Percentiles rank a stretch among this genome's conserved stretches.
These are phyloP conservation scores for Agrilus planipennis DNA, from an alignment of 1,140 invertebrate genomes.

Conservation along the genomic window DNA sequence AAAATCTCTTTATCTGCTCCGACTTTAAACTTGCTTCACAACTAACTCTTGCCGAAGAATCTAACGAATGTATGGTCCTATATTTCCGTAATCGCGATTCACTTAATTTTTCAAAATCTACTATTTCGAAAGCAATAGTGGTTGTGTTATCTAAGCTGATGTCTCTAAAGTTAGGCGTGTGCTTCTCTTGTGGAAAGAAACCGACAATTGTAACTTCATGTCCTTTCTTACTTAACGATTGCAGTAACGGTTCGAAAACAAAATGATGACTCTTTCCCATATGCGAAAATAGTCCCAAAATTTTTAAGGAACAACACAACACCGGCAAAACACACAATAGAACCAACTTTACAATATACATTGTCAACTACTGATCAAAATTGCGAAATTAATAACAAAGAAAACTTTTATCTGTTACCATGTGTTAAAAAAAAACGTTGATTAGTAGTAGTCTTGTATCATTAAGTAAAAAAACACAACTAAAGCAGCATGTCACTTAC, in stretches of 20 bases:
- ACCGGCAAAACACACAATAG: too few relatives aligned
- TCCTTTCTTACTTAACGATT: slow-evolving; percentile 46
- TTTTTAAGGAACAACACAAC: too few relatives aligned
- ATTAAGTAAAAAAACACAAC: too few relatives aligned
- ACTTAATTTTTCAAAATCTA: slow-evolving; percentile 4
- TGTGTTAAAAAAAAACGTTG: too few relatives aligned
- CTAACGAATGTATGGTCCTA: background rate
- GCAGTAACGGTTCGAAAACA: slow-evolving; percentile 48
- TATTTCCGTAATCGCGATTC: background rate
- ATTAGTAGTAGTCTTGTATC: too few relatives aligned
- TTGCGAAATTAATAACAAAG: too few relatives aligned
- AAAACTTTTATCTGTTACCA: too few relatives aligned
- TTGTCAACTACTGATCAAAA: too few relatives aligned
- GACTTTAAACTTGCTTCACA: slow-evolving; percentile 34
- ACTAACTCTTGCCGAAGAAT: slow-evolving; percentile 1
- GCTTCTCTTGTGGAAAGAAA: slow-evolving; percentile 41
- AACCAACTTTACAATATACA: too few relatives aligned
- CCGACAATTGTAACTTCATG: slow-evolving; percentile 58
- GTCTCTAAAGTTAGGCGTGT: slow-evolving; percentile 32
- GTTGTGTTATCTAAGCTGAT: slow-evolving; percentile 18
- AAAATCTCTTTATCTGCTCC: slow-evolving; percentile 13
- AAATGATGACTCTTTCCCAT: slow-evolving; percentile 34
- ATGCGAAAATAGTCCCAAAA: slow-evolving; percentile 18
- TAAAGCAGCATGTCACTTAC: too few relatives aligned
- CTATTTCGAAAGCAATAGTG: background rate